Percentiles rank a stretch among this genome's conserved stretches.
Conservation (phyloP, 2,113 vertebrate species). For the Cercopithecus mona region DNA sequence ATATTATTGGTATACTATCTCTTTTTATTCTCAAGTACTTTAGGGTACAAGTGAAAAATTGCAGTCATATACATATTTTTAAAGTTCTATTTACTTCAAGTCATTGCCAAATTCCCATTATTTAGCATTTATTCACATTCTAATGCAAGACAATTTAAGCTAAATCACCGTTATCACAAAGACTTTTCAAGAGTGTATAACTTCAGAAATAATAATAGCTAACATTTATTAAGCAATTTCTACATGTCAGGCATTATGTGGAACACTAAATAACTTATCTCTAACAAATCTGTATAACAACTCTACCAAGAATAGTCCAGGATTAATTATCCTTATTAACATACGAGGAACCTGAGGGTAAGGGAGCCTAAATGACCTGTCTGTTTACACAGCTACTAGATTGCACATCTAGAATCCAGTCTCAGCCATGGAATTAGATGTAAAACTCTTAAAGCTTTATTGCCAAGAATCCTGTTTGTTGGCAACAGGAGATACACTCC, state of each 20-base stretch:
- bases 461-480: neutral
- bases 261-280: neutral
- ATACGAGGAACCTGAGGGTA: neutral
- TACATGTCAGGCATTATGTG: neutral
- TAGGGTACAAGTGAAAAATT: neutral
- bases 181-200: neutral
- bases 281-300: neutral
- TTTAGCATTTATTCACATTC: neutral
- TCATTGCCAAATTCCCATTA: neutral
- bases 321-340: neutral
- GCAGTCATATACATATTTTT: neutral
- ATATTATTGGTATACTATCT: neutral
- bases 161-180: neutral
- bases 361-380: neutral
- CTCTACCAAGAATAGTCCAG: neutral
- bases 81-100: conserved; percentile 16
- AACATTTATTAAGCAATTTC: neutral
- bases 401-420: neutral
- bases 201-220: conserved; percentile 30
- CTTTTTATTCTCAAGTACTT: neutral
- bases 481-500: neutral
- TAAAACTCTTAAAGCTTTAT: neutral
- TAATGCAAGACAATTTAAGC: neutral
- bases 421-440: neutral
- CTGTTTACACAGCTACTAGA: neutral